These are phyloP conservation scores for Ferdinandea cuprea DNA, from an alignment of 2,888 invertebrate genomes.

Conservation along the genomic window DNA sequence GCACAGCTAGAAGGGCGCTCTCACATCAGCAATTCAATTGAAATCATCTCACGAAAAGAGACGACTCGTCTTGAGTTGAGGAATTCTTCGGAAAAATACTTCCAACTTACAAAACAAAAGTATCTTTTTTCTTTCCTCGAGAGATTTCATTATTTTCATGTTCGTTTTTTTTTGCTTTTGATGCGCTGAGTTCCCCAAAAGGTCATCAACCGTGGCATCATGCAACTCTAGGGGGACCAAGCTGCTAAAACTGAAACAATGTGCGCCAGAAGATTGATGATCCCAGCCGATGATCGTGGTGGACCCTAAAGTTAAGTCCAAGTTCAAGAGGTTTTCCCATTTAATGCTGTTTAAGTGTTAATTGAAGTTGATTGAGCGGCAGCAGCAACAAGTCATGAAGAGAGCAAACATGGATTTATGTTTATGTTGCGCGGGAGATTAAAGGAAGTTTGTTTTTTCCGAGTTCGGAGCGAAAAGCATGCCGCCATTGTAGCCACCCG, in stretches of 20 bases:
- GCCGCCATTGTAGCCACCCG: slow-evolving; percentile 25
- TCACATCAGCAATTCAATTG: slow-evolving; percentile 66
- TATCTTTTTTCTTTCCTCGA: slow-evolving; percentile 21
- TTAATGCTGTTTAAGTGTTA: slow-evolving; percentile 69
- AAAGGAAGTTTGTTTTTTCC: slow-evolving; percentile 23
- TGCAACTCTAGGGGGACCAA: not conserved
- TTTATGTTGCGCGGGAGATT: slow-evolving; percentile 30
- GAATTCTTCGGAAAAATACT: slow-evolving; percentile 49
- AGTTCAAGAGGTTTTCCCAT: slow-evolving; percentile 69
- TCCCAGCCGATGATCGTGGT: slow-evolving; percentile 64
- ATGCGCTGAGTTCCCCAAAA: slow-evolving; percentile 20
- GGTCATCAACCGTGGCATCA: slow-evolving; percentile 61
- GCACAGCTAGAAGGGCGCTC: not conserved
- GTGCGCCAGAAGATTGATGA: slow-evolving; percentile 57
- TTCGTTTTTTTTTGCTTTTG: not conserved
- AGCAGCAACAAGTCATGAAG: slow-evolving; percentile 59
- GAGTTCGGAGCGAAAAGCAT: slow-evolving; percentile 13
- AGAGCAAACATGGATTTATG: slow-evolving; percentile 36
- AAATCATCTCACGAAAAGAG: slow-evolving; percentile 62
- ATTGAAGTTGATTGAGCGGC: slow-evolving; percentile 72
- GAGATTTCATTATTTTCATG: slow-evolving; percentile 24
- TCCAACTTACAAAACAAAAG: slow-evolving; percentile 8
- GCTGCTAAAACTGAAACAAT: slow-evolving; percentile 21
- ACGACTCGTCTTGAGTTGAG: slow-evolving; percentile 21
- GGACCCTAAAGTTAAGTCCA: slow-evolving; percentile 57